phyloP scores from a whole-genome alignment of 2,797 vertebrate species.

The Catostomus latipinnis region DNA sequence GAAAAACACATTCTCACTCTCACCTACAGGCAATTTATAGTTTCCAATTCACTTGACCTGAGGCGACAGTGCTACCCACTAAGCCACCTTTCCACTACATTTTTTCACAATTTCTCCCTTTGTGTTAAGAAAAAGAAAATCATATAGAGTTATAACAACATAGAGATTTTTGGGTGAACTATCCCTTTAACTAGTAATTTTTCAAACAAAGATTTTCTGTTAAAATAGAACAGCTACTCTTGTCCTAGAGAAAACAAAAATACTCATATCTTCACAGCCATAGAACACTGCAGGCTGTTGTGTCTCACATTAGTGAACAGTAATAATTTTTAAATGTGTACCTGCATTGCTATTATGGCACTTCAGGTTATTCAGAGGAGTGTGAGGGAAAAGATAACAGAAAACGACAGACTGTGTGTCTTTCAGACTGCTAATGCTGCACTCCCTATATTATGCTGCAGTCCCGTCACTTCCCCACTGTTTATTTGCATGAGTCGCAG shows the following conservation, averaged over 20 bases:
- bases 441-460: neutral
- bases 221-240: neutral
- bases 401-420: constrained; percentile 23
- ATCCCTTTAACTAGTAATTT: too few species aligned
- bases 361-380: constrained; percentile 16
- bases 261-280: neutral
- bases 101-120: too few species aligned
- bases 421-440: constrained; percentile 49
- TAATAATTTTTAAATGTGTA: constrained; percentile 29
- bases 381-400: constrained; percentile 40
- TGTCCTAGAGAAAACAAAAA: constrained; percentile 4
- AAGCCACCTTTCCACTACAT: too few species aligned
- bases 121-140: too few species aligned
- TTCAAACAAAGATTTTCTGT: neutral
- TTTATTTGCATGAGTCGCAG: constrained; percentile 43
- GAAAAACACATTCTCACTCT: too few species aligned
- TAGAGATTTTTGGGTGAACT: too few species aligned
- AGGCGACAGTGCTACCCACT: too few species aligned
- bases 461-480: neutral
- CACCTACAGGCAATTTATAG: too few species aligned
- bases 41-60: too few species aligned
- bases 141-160: too few species aligned
- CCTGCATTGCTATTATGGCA: constrained; percentile 24
- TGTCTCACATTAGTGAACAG: constrained; percentile 11
- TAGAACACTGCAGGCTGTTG: neutral